phyloP scores from a whole-genome alignment of 2,113 vertebrate genomes.

The Girardinichthys multiradiatus region DNA sequence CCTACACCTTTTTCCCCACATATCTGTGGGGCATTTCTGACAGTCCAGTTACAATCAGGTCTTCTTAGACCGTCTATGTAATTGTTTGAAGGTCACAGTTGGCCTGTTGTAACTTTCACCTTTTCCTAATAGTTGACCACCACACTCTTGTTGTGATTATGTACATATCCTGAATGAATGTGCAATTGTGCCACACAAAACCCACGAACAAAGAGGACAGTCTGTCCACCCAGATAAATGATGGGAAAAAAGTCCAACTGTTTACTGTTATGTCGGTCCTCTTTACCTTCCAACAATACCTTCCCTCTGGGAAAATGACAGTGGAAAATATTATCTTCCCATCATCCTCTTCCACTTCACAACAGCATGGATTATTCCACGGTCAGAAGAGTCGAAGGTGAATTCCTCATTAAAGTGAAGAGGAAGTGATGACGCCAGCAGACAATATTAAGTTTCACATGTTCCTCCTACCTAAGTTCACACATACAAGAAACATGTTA shows the following conservation, averaged over 20 bases:
- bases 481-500: conserved; percentile 38
- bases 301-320: conserved; percentile 11
- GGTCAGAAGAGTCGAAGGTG: conserved; percentile 25
- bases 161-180: not conserved
- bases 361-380: conserved; percentile 59
- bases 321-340: conserved; percentile 52
- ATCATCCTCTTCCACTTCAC: conserved; percentile 48
- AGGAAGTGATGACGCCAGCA: conserved; percentile 76
- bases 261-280: conserved; percentile 1
- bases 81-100: conserved; percentile 32
- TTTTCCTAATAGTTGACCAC: not conserved
- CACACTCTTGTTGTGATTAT: not conserved
- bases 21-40: conserved; percentile 32
- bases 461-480: conserved; percentile 44
- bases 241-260: not conserved
- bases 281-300: conserved; percentile 29
- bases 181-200: not conserved
- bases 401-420: conserved; percentile 68
- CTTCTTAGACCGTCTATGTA: conserved; percentile 1
- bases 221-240: not conserved
- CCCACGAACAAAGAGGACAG: not conserved
- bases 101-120: not conserved
- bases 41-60: conserved; percentile 43
- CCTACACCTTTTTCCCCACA: conserved; percentile 35
- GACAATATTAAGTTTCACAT: conserved; percentile 61